Evolutionary conservation across 2,888 invertebrate species (phyloP), one percentile per base, ranked within the genome.

Genomic region (Andricus quercusramuli): DNA sequence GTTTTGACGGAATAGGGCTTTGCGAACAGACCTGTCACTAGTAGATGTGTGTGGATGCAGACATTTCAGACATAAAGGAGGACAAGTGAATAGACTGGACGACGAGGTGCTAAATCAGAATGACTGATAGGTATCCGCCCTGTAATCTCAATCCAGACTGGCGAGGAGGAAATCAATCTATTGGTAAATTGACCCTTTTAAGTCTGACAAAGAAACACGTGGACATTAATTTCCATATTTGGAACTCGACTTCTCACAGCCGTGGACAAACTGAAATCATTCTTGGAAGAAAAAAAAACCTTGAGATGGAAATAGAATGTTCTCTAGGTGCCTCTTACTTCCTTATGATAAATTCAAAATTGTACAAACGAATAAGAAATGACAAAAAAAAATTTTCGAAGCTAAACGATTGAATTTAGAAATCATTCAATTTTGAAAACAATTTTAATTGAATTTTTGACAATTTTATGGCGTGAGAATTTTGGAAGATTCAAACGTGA

Each of bases 41-140:
- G 37, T 37, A 37, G 68, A 25, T 47, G 68, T 68, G 3, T 62
- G 62, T 62, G 6, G 25, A 29, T 62, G 62, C 4, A 29, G 15
- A 62, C 62, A 56, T 56, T 56, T 56, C n/a, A 62, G 20, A 70
- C 70, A 25, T 22, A 29, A 51, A 70, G 44, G 51, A 44, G 29
- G 29, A 25, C 29, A 47, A 51, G 51, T 70, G 11, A 70, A 70
- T 70, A 51, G 70, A 70, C 51, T 70, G 25, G 25, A 44, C 37
- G 67, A 68, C 67, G 41, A 68, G 44, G 25, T 13, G 25, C 44
- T 29, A 17, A 70, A 70, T 70, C 47, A 44, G 29, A 67, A 22
- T 67, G 70, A 70, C 70, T 51, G 70, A 70, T 70, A 17, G 70
- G 29, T 51, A 11, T 70, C 70, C 20, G 47, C 8, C 70, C 70